Base-by-base conservation (phyloP, 2,113 vertebrate species). In the Apeltes quadracus region DNA sequence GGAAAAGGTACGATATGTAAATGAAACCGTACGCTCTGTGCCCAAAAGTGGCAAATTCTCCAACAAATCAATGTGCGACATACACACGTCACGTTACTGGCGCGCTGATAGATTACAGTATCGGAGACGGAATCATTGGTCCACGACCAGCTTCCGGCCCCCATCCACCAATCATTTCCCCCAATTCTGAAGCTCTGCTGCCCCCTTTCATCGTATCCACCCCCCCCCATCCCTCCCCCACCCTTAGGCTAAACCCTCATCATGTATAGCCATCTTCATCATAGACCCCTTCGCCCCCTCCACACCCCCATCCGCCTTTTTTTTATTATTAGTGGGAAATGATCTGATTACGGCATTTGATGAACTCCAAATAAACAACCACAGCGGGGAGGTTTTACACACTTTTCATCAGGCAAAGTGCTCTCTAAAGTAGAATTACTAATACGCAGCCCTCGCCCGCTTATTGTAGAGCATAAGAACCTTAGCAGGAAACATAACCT, bases 321-420 rank as follows among this genome's bases (percentile, higher is more conserved):
- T 61, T 84, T 71, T 58, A 43, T 68, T 59, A 69, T 79, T 68
- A 66, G 59, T 70, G 58, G 78, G 61, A 79, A 85, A 82, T 53
- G 81, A 91, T 90, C 89, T 89, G 90, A 88, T 90, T 90, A 90
- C 5, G 32, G 79, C 68, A 76, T 85, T 87, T 78, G 70, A 62
- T 71, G 69, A 39, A 76, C 65, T 69, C 65, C 44, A 78, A 90
- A 89, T 84, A 90, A 89, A 90, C 87, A 86, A 88, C 77, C 78
- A 64, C 71, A 78, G 67, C 66, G 53, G 75, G 80, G 75, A 48
- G 75, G 74, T 63, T 84, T 54, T 54, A 69, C 61, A 66, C 64
- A 72, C 69, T 73, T 82, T 72, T 79, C 83, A 92, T 92, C 84
- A 89, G 84, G 63, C 69, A 72, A 84, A 92, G 89, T 92, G 90